These are phyloP conservation scores for Protodeltote pygarga DNA, from an alignment of 2,888 invertebrate genomes.

Conservation along the genomic window DNA sequence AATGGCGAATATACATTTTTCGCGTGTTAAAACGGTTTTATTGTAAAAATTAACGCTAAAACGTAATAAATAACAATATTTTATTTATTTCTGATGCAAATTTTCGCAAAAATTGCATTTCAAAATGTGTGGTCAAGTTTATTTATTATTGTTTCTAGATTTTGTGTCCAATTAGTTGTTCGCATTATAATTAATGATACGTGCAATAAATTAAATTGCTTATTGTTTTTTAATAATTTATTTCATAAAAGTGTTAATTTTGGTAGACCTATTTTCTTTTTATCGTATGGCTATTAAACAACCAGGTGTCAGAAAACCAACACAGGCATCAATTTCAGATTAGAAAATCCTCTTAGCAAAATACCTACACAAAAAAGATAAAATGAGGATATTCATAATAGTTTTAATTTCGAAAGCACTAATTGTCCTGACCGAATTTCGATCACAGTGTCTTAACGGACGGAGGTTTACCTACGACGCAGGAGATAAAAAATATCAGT, in stretches of 20 bases:
- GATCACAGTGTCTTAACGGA: no score
- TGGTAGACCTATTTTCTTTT: not conserved
- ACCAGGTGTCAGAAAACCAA: no score
- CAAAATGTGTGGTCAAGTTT: constrained; percentile 1
- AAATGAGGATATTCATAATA: no score
- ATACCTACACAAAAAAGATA: no score
- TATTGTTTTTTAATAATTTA: not conserved
- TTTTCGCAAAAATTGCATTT: constrained; percentile 11
- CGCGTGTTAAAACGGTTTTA: constrained; percentile 6
- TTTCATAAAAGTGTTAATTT: constrained; percentile 6
- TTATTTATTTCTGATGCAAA: constrained; percentile 24
- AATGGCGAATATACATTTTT: constrained; percentile 36
- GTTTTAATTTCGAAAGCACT: no score
- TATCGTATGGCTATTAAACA: no score
- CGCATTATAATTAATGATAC: not conserved
- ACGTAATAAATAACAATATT: constrained; percentile 19
- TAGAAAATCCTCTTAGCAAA: no score
- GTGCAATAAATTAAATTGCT: not conserved
- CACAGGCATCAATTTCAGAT: no score
- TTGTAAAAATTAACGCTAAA: constrained; percentile 26
- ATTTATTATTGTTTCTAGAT: constrained; percentile 5
- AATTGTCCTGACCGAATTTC: no score
- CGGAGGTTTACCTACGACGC: no score
- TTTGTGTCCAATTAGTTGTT: constrained; percentile 8
- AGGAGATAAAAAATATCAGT: no score